Base-by-base conservation (phyloP, 2,888 invertebrate species). In the Geotrupes spiniger region DNA sequence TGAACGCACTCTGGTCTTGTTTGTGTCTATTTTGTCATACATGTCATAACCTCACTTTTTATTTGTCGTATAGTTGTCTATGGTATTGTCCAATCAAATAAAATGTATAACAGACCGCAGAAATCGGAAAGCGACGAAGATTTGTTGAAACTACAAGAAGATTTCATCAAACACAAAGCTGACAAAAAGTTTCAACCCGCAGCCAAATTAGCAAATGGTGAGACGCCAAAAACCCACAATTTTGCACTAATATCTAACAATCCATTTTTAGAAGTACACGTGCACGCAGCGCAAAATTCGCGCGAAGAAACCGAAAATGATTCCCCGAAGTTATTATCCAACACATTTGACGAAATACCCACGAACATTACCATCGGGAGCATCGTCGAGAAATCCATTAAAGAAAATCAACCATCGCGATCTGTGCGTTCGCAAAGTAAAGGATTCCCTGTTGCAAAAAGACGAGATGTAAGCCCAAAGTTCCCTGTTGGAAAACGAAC, bases 91-190 rank as follows among this genome's bases (percentile, higher is more conserved):
- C n/a, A n/a, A n/a, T 21, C 21, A 3, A 21, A 21, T 12, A 42
- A 37, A 29, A 85, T 85, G 85, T 76, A 78, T 55, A 75, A 76
- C 55, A 75, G 89, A 56, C 88, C 89, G 0, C 84, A 82, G 63
- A 78, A 79, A 1, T 78, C 78, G 3, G 89, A 89, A 66, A 79
- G 77, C 31, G 89, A 90, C 60, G 83, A 86, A 10, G 89, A 89
- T 63, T 76, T 90, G 27, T 73, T 89, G 12, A 79, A 78, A 47
- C 81, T 87, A 79, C 88, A 90, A 66, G 80, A 83, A 59, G 84
- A 85, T 54, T 90, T 85, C 65, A 66, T 84, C 12, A 74, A 68
- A 29, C 76, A 82, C 55, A 79, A 78, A 42, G 64, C 68, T 6
- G 76, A 77, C 50, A 79, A 80, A 57, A 75, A 77, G 16, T 73